These are phyloP conservation scores for Amazona vittata DNA, from an alignment of 2,113 vertebrate species.

Conservation along the genomic window DNA sequence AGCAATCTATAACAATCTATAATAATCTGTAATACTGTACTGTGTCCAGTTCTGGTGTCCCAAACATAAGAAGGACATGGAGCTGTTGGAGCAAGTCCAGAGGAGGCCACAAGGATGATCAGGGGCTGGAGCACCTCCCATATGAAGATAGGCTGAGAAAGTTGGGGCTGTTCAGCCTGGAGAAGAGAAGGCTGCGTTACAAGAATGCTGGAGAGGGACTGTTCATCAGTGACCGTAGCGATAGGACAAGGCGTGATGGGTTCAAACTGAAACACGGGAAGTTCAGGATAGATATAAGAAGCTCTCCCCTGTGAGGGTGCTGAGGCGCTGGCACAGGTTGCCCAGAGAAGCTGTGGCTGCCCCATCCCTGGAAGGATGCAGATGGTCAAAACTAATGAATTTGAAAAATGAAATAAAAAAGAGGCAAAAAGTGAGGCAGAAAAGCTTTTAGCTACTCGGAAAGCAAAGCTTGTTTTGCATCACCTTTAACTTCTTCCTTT, in stretches of 20 bases:
- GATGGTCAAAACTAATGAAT: neutral
- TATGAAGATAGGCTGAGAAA: neutral
- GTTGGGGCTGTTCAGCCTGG: neutral
- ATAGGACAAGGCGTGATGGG: neutral
- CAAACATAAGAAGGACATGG: neutral
- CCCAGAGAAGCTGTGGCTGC: neutral
- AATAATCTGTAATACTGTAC: neutral
- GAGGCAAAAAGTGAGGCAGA: neutral
- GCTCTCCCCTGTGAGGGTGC: neutral
- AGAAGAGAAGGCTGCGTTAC: neutral
- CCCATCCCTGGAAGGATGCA: neutral
- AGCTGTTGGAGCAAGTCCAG: neutral
- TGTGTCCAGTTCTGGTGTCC: neutral
- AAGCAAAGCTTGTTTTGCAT: neutral
- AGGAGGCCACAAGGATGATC: neutral
- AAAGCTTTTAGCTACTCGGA: neutral
- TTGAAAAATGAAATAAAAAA: neutral
- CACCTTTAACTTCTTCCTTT: neutral
- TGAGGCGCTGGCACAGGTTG: neutral
- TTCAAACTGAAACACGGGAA: neutral
- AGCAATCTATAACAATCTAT: neutral
- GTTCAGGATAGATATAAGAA: neutral
- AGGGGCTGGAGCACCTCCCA: neutral
- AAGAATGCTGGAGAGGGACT: too few species aligned
- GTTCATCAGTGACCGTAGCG: neutral